Conservation (phyloP, 1,140 invertebrate genomes). For the Orius insidiosus region DNA sequence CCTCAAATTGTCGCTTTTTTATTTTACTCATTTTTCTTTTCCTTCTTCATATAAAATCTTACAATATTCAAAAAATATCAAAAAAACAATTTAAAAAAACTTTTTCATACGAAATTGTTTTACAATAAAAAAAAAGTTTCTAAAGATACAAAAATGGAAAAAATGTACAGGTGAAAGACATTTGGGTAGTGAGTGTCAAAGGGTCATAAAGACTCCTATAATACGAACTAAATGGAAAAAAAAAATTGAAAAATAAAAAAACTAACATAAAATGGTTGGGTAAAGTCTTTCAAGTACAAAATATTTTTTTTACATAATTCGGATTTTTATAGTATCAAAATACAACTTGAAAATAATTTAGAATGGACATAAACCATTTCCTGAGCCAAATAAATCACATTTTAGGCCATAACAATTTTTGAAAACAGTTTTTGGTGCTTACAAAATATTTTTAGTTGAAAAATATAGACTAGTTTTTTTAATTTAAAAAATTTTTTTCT, state of each 20-base stretch:
- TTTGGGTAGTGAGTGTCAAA: slow-evolving; percentile 15
- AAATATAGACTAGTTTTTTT: slow-evolving; percentile 6
- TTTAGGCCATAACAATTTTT: neutral
- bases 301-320: slow-evolving; percentile 4
- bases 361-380: slow-evolving; percentile 6
- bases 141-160: slow-evolving; percentile 10
- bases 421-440: no score
- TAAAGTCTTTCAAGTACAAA: slow-evolving; percentile 9
- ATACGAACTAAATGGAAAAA: slow-evolving; percentile 9
- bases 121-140: slow-evolving; percentile 7
- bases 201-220: slow-evolving; percentile 14
- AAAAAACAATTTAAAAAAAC: no score
- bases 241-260: slow-evolving; percentile 3
- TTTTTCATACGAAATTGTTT: no score
- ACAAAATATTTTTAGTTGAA: no score
- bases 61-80: no score
- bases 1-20: no score
- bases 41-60: no score
- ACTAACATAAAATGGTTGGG: neutral
- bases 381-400: slow-evolving; percentile 13
- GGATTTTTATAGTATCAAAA: no score
- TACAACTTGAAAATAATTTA: no score
- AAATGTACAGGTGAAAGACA: slow-evolving; percentile 18
- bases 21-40: no score
- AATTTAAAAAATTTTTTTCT: slow-evolving; percentile 4